Percentiles rank a stretch among this genome's conserved stretches.
phyloP scores from a whole-genome alignment of 30 jellyfish, hydroid and myxozoan species.

The Aurelia coerulea region DNA sequence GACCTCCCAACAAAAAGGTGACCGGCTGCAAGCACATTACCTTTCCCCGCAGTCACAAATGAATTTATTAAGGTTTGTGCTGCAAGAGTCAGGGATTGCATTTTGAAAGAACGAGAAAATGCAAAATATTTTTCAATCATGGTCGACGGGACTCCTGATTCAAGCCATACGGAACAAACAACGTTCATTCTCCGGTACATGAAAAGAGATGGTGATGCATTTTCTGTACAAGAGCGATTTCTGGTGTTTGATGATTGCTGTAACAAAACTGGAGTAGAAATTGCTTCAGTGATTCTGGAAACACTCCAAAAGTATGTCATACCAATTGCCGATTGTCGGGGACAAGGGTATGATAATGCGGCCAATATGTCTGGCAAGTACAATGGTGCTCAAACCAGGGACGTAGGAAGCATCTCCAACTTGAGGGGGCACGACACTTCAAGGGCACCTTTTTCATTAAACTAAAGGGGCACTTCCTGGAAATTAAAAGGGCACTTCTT shows the following conservation, averaged over 20 bases:
- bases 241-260: constrained; percentile 59
- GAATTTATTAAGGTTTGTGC: neutral
- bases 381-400: constrained; percentile 78
- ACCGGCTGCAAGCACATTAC: constrained; percentile 34
- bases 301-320: constrained; percentile 44
- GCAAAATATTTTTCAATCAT: constrained; percentile 35
- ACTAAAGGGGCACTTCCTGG: too few relatives aligned
- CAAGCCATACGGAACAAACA: constrained; percentile 28
- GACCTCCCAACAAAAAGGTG: constrained; percentile 7
- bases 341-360: constrained; percentile 78
- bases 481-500: too few relatives aligned
- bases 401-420: too few relatives aligned
- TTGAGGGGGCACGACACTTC: too few relatives aligned
- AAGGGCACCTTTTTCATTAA: too few relatives aligned
- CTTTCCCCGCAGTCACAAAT: constrained; percentile 39
- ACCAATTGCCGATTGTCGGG: constrained; percentile 63
- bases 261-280: constrained; percentile 50
- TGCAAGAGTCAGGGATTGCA: neutral
- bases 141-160: constrained; percentile 34
- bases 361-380: constrained; percentile 68
- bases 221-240: constrained; percentile 40
- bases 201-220: neutral
- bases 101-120: constrained; percentile 28
- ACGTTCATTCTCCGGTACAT: constrained; percentile 11
- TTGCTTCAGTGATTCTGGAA: constrained; percentile 57